A percentile compares a stretch with the other conserved stretches of the same genome.
Conservation (phyloP, 1,140 invertebrate genomes). For the Drosophila sechellia region DNA sequence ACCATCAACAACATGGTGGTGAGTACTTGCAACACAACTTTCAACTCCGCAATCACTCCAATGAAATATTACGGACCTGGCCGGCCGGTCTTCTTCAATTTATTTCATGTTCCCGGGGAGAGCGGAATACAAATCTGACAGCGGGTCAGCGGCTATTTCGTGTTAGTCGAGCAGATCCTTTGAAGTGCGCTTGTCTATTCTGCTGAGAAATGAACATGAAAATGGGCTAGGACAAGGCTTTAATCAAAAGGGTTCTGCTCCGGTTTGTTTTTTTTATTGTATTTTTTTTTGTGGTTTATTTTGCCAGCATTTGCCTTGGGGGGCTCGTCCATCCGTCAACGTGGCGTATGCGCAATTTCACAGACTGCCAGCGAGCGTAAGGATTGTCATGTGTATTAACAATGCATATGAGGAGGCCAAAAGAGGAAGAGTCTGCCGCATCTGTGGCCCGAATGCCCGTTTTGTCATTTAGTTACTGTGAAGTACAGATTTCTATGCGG, state of each 20-base stretch:
- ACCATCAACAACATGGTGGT: constrained; percentile 91
- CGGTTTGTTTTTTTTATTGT: constrained; percentile 11
- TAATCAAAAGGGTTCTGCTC: constrained; percentile 49
- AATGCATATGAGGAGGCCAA: constrained; percentile 56
- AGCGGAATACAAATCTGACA: constrained; percentile 59
- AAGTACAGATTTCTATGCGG: constrained; percentile 63
- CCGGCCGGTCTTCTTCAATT: constrained; percentile 35
- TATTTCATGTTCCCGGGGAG: constrained; percentile 33
- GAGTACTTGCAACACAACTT: constrained; percentile 82
- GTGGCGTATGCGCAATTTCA: constrained; percentile 73
- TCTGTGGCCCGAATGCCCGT: constrained; percentile 26
- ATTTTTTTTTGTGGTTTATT: not conserved
- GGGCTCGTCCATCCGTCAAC: constrained; percentile 52
- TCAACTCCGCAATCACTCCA: constrained; percentile 18
- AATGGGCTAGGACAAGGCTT: constrained; percentile 54
- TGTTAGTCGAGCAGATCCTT: constrained; percentile 51
- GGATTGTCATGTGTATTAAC: constrained; percentile 74
- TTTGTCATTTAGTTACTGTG: constrained; percentile 61
- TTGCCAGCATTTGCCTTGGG: constrained; percentile 34
- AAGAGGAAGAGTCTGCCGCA: constrained; percentile 16
- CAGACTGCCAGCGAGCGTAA: constrained; percentile 58
- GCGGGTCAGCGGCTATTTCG: constrained; percentile 67
- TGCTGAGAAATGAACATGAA: constrained; percentile 71
- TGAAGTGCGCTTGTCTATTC: constrained; percentile 60
- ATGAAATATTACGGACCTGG: constrained; percentile 46